phyloP scores from a whole-genome alignment of 2,113 vertebrate genomes.

The Paracanthobrama guichenoti region DNA sequence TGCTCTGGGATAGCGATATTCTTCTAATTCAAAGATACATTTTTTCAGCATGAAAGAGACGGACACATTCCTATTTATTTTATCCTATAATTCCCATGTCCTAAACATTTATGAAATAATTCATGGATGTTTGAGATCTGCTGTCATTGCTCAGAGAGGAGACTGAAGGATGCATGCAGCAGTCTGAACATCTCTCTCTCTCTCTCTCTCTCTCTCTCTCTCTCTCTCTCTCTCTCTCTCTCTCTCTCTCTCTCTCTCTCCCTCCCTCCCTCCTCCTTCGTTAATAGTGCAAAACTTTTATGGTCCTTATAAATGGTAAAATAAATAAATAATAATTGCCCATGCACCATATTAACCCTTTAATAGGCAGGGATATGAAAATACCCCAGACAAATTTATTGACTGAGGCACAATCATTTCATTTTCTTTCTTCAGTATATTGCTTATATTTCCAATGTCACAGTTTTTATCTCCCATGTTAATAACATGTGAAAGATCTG shows the following conservation, averaged over 20 bases:
- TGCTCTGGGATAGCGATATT: not conserved
- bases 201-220: not conserved
- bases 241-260: slow-evolving; percentile 13
- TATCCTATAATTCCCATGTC: not conserved
- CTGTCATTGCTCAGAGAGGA: not conserved
- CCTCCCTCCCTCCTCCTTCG: not conserved
- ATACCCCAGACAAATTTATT: not conserved
- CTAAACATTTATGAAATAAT: not conserved
- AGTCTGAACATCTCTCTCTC: not conserved
- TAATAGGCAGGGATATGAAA: not conserved
- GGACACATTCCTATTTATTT: not conserved
- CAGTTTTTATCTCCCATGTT: not conserved
- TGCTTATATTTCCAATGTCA: not conserved
- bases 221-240: slow-evolving; percentile 17
- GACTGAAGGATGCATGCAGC: slow-evolving; percentile 11
- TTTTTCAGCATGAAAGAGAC: not conserved
- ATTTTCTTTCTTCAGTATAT: not conserved
- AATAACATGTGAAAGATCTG: not conserved
- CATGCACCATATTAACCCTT: not conserved
- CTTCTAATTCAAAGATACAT: not conserved
- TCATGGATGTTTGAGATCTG: not conserved
- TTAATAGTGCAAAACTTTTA: not conserved
- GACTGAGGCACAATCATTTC: not conserved
- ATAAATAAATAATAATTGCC: no score
- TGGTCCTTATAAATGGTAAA: not conserved